Conservation (phyloP, 2,888 invertebrate genomes). For the Melinaea menophilus region DNA sequence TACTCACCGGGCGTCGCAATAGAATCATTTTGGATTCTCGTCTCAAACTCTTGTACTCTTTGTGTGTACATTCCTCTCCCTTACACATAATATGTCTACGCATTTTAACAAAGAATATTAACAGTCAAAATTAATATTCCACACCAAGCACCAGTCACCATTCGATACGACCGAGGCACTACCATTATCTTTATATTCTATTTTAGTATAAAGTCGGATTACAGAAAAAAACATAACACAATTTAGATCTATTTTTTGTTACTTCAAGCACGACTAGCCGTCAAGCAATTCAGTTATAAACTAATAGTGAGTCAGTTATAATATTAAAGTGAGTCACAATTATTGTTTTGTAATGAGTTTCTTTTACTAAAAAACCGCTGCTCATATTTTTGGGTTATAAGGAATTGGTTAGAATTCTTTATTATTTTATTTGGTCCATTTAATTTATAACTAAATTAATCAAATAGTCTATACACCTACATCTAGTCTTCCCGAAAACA, state of each 20-base stretch:
- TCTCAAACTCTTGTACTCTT: conserved; percentile 50
- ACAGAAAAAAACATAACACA: conserved; percentile 6
- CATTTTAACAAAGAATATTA: conserved; percentile 41
- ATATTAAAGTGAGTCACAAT: conserved; percentile 27
- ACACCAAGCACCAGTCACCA: background rate
- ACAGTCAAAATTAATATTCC: background rate
- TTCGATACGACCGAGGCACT: background rate
- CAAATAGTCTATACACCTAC: too few relatives aligned
- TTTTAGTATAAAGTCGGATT: too few relatives aligned
- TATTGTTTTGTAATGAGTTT: conserved; percentile 22
- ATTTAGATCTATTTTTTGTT: conserved; percentile 3
- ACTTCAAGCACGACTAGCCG: conserved; percentile 32
- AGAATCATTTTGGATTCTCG: conserved; percentile 59
- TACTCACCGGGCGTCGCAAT: conserved; percentile 53
- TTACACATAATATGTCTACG: conserved; percentile 50
- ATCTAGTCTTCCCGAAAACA: too few relatives aligned
- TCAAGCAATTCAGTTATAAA: conserved; percentile 29
- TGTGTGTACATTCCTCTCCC: conserved; percentile 44
- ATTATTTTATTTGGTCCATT: too few relatives aligned
- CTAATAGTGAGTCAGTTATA: conserved; percentile 32
- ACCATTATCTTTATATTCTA: background rate
- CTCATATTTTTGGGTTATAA: too few relatives aligned
- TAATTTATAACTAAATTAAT: too few relatives aligned
- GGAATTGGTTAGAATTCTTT: too few relatives aligned
- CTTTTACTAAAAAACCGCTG: too few relatives aligned